These are phyloP conservation scores for Acanthococcus lagerstroemiae DNA, from an alignment of 2,888 invertebrate genomes.

Conservation along the genomic window DNA sequence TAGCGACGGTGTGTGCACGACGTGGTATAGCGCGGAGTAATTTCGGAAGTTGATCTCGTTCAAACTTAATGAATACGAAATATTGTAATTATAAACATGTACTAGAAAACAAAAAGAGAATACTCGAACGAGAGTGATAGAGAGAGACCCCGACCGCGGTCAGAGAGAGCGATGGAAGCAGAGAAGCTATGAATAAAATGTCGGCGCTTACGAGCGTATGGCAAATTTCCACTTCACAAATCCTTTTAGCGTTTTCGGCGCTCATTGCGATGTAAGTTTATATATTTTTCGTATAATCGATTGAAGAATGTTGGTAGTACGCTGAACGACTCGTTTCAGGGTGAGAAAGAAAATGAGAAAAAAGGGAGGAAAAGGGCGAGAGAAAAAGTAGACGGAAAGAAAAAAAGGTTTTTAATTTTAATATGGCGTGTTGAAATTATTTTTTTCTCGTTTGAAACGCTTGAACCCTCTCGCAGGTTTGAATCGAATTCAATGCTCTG, in stretches of 20 bases:
- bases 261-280: not conserved
- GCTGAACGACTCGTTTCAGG: no score
- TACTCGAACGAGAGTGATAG: not conserved
- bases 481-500: no score
- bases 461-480: no score
- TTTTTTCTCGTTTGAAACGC: not conserved
- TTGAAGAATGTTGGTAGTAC: no score
- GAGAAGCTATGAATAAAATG: slow-evolving; percentile 19
- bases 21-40: slow-evolving; percentile 14
- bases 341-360: no score
- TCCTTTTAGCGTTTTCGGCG: not conserved
- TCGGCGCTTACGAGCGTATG: slow-evolving; percentile 13
- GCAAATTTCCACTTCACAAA: slow-evolving; percentile 16
- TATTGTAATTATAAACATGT: slow-evolving; percentile 22
- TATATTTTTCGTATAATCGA: not conserved
- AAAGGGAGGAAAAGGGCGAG: no score
- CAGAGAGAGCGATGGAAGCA: not conserved
- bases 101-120: slow-evolving; percentile 23
- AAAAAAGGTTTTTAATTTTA: not conserved
- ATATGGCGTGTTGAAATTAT: not conserved
- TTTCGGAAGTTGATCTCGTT: slow-evolving; percentile 20
- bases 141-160: no score
- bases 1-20: no score
- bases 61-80: slow-evolving; percentile 25
- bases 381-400: no score